Percentiles rank a stretch among this genome's conserved stretches.
Conservation (phyloP, 2,797 vertebrate species). For the Eleutherodactylus coqui region DNA sequence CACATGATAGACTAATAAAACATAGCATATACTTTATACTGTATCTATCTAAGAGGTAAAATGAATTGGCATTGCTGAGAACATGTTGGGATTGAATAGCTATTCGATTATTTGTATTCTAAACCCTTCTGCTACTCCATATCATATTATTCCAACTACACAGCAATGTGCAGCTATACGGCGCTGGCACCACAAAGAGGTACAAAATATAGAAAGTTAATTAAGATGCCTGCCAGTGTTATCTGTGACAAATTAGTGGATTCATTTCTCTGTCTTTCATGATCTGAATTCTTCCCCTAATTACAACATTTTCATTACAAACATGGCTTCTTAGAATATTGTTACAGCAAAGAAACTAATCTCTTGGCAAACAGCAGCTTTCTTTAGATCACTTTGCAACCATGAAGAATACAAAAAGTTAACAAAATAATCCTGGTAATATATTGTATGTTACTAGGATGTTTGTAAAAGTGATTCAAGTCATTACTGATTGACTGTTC, state of each 20-base stretch:
- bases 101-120: slow-evolving; percentile 25
- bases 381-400: slow-evolving; percentile 9
- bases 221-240: slow-evolving; percentile 67
- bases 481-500: not conserved
- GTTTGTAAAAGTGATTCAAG: not conserved
- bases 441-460: not conserved
- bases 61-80: not conserved
- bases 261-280: slow-evolving; percentile 60
- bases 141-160: slow-evolving; percentile 41
- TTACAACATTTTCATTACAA: slow-evolving; percentile 65
- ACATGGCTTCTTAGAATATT: slow-evolving; percentile 61
- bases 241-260: slow-evolving; percentile 65
- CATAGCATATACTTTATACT: too few species aligned
- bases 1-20: too few species aligned
- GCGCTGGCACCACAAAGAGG: slow-evolving; percentile 41
- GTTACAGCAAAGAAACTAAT: slow-evolving; percentile 64
- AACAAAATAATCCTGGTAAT: not conserved
- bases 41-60: not conserved
- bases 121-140: slow-evolving; percentile 23
- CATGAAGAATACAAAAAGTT: not conserved
- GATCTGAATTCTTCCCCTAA: slow-evolving; percentile 63
- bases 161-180: slow-evolving; percentile 39
- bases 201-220: slow-evolving; percentile 65
- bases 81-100: not conserved
- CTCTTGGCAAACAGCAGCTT: not conserved